Evolutionary conservation across 2,113 vertebrate genomes (phyloP).

Genomic region (Aleadryas rufinucha): DNA sequence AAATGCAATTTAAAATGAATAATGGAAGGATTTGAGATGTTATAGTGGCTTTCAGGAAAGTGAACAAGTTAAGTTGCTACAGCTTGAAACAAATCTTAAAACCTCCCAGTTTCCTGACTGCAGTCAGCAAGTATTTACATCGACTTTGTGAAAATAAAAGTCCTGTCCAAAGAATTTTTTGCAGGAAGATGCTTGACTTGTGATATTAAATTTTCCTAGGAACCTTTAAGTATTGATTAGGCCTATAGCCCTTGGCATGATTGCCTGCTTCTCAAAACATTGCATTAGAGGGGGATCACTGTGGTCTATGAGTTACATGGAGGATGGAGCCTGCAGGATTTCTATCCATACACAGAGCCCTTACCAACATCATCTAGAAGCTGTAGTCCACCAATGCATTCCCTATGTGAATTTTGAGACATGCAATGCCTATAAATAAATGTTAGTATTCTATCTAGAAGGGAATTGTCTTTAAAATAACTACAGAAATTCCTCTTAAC

Average conservation of each 20-base stretch:
- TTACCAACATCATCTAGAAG: not conserved
- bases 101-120: not conserved
- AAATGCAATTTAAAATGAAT: not conserved
- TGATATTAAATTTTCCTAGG: not conserved
- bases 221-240: not conserved
- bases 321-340: not conserved
- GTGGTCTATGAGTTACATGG: not conserved
- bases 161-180: not conserved
- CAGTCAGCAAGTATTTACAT: not conserved
- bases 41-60: not conserved
- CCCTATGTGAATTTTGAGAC: not conserved
- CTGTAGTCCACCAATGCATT: not conserved
- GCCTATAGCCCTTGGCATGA: not conserved
- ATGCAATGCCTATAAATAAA: not conserved
- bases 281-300: not conserved
- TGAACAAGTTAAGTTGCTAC: not conserved
- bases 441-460: not conserved
- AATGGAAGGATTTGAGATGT: not conserved
- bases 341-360: not conserved
- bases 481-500: not conserved
- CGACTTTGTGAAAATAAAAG: not conserved
- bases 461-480: not conserved
- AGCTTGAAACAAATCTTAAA: not conserved
- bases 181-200: not conserved
- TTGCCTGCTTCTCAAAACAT: not conserved